Percentiles rank a stretch among this genome's conserved stretches.
Evolutionary conservation across 2,888 invertebrate genomes (phyloP).

Genomic region (Habroteleia sp.): DNA sequence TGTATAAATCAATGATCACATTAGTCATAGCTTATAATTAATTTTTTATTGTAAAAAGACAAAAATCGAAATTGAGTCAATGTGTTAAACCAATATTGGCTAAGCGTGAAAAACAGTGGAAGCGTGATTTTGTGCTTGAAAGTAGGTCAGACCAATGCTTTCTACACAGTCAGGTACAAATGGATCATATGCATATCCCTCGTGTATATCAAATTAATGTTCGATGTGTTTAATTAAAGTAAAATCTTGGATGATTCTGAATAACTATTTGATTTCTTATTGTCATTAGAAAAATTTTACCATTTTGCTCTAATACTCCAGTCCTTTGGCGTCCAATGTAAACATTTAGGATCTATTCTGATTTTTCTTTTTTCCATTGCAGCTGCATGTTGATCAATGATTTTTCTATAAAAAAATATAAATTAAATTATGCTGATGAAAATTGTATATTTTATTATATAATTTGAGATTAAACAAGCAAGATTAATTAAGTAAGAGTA

Average conservation of each 20-base stretch:
- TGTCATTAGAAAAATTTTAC: slow-evolving; percentile 82
- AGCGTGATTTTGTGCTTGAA: slow-evolving; percentile 9
- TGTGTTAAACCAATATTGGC: too few species aligned
- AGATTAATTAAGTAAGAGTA: too few species aligned
- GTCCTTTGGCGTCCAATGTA: slow-evolving; percentile 99
- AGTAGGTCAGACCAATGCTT: slow-evolving; percentile 2
- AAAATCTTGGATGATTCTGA: too few species aligned
- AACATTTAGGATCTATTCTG: slow-evolving; percentile 96
- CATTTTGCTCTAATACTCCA: slow-evolving; percentile 99
- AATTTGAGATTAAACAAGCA: too few species aligned
- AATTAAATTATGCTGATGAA: not conserved
- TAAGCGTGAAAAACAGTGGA: slow-evolving; percentile 13
- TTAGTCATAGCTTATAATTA: slow-evolving; percentile 68
- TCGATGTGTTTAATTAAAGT: too few species aligned
- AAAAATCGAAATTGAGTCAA: too few species aligned
- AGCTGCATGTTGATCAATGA: slow-evolving; percentile 92
- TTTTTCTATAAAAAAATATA: slow-evolving; percentile 83
- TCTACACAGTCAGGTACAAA: slow-evolving; percentile 25
- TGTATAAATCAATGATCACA: slow-evolving; percentile 75
- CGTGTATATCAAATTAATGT: too few species aligned
- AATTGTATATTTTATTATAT: too few species aligned
- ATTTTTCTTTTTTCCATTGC: slow-evolving; percentile 93
- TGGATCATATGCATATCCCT: slow-evolving; percentile 3
- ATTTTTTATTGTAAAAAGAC: not conserved
- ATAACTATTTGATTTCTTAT: too few species aligned